These are phyloP conservation scores for Acronicta aceris DNA, from an alignment of 2,888 invertebrate genomes.

Conservation along the genomic window DNA sequence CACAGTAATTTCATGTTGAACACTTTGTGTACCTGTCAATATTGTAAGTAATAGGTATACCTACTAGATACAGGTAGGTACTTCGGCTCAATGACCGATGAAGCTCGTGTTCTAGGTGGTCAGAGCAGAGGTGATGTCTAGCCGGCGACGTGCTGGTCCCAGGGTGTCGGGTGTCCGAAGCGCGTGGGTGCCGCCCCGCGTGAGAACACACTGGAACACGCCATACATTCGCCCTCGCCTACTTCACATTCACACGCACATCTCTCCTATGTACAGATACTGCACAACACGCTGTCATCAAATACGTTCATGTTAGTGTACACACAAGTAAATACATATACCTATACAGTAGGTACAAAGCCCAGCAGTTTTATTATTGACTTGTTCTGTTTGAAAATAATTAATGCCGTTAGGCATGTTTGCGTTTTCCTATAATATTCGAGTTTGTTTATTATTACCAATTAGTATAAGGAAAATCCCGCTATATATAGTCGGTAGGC, in stretches of 20 bases:
- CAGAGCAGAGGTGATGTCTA: background rate
- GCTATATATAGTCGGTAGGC: slow-evolving; percentile 26
- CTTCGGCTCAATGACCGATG: background rate
- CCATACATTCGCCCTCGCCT: background rate
- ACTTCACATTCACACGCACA: slow-evolving; percentile 1
- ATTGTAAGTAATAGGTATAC: no score
- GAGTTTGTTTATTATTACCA: slow-evolving; percentile 63
- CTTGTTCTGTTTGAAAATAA: slow-evolving; percentile 55
- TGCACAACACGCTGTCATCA: background rate
- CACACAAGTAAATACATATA: background rate
- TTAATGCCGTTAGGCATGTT: slow-evolving; percentile 57
- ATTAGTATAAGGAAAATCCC: slow-evolving; percentile 67
- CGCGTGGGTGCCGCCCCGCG: slow-evolving; percentile 34
- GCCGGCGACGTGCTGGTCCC: slow-evolving; percentile 1
- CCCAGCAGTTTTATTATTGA: slow-evolving; percentile 49
- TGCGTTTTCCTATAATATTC: slow-evolving; percentile 63
- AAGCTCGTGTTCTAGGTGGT: background rate
- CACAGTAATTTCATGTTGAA: background rate
- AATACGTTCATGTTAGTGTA: background rate
- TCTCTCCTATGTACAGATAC: background rate
- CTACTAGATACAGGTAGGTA: no score
- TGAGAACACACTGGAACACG: slow-evolving; percentile 28
- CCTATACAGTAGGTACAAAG: slow-evolving; percentile 20
- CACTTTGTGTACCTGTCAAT: no score
- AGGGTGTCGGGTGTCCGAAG: slow-evolving; percentile 30